These are phyloP conservation scores for Ganaspis sp. DNA, from an alignment of 1,140 invertebrate genomes.

Conservation along the genomic window DNA sequence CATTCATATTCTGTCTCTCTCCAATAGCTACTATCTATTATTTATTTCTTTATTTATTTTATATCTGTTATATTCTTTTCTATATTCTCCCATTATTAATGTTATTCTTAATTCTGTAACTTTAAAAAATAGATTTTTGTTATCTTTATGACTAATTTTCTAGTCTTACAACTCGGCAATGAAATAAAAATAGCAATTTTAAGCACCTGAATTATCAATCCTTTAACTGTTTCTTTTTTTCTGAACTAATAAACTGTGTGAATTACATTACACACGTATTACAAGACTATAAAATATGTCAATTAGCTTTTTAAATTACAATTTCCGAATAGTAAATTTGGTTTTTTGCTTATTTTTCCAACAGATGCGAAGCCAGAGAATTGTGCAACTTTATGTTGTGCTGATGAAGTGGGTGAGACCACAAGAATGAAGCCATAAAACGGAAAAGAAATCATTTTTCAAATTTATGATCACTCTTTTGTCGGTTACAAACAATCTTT, in stretches of 20 bases:
- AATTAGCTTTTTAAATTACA: neutral
- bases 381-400: slow-evolving; percentile 4
- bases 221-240: no score
- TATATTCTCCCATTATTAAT: neutral
- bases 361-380: slow-evolving; percentile 43
- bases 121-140: neutral
- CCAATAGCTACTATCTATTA: no score
- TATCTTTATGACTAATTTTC: neutral
- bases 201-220: no score
- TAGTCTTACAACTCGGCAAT: neutral
- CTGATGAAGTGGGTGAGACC: slow-evolving; percentile 15
- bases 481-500: neutral
- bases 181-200: no score
- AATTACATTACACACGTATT: no score
- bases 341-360: slow-evolving; percentile 28
- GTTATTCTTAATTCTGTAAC: neutral
- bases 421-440: slow-evolving; percentile 22
- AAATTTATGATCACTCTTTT: neutral
- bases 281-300: no score
- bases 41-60: no score
- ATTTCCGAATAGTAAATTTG: neutral
- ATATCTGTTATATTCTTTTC: no score
- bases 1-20: no score
- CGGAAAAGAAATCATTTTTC: neutral
- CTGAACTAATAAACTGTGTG: no score